Conservation (phyloP, 2,797 vertebrate genomes). For the Decapterus maruadsi region DNA sequence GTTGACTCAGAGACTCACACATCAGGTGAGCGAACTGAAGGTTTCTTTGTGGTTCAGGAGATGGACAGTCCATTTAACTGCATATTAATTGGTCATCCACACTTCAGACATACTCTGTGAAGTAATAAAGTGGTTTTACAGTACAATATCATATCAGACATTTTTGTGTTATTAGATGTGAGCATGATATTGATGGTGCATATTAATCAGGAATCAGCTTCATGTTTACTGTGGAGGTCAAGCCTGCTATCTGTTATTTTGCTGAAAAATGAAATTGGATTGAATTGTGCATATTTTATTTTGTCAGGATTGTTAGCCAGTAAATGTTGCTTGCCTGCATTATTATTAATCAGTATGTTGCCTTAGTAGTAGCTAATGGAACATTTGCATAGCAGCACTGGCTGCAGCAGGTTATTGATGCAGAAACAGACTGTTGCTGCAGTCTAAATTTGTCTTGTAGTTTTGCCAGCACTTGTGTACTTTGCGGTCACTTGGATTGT, state of each 20-base stretch:
- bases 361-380: not conserved
- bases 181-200: not conserved
- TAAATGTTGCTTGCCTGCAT: not conserved
- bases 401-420: not conserved
- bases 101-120: not conserved
- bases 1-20: slow-evolving; percentile 97
- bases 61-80: no score
- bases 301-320: not conserved
- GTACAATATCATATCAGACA: not conserved
- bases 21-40: slow-evolving; percentile 88
- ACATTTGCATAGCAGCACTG: not conserved
- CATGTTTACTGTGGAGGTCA: not conserved
- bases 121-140: not conserved
- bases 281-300: not conserved
- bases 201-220: not conserved
- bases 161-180: not conserved
- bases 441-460: not conserved
- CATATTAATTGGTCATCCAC: no score
- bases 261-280: not conserved
- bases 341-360: not conserved
- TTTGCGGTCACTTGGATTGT: not conserved
- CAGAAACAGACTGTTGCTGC: not conserved
- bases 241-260: not conserved
- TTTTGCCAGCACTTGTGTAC: no score
- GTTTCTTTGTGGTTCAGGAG: no score